phyloP scores from a whole-genome alignment of 2,797 vertebrate genomes.

The Sternarchorhynchus goeldii region DNA sequence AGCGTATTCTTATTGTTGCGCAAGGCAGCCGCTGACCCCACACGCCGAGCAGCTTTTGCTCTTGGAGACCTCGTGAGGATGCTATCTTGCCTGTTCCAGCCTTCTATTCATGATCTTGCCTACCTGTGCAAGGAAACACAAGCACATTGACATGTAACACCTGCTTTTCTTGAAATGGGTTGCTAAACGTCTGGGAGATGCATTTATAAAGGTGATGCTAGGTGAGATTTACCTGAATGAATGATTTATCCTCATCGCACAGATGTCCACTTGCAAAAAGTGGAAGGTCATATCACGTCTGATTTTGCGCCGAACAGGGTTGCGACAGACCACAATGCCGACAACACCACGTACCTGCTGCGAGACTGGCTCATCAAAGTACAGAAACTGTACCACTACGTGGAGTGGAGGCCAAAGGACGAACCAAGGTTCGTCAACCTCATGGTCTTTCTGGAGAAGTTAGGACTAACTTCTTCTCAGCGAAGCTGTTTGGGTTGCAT shows the following conservation, averaged over 20 bases:
- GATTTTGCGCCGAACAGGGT: slow-evolving; percentile 75
- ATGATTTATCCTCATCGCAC: not conserved
- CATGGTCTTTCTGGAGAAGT: not conserved
- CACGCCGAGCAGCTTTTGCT: not conserved
- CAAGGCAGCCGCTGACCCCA: not conserved
- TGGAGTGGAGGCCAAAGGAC: slow-evolving; percentile 90
- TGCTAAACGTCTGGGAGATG: too few relatives aligned
- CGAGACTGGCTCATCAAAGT: slow-evolving; percentile 87
- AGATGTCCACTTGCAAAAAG: not conserved
- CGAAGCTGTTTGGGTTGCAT: too few relatives aligned
- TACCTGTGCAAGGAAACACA: not conserved
- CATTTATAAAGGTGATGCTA: not conserved
- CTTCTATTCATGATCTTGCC: too few relatives aligned
- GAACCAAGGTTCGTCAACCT: slow-evolving; percentile 76
- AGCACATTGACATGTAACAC: not conserved
- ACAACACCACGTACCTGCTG: slow-evolving; percentile 85
- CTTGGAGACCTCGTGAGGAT: not conserved
- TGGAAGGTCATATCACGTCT: slow-evolving; percentile 10
- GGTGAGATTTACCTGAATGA: not conserved
- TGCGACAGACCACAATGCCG: slow-evolving; percentile 89
- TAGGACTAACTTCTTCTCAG: not conserved
- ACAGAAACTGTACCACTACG: slow-evolving; percentile 85
- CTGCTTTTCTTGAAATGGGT: not conserved
- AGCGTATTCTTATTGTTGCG: slow-evolving; percentile 6
- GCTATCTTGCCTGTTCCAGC: not conserved